phyloP scores from a whole-genome alignment of 2,113 vertebrate genomes.

The Sakesphorus luctuosus region DNA sequence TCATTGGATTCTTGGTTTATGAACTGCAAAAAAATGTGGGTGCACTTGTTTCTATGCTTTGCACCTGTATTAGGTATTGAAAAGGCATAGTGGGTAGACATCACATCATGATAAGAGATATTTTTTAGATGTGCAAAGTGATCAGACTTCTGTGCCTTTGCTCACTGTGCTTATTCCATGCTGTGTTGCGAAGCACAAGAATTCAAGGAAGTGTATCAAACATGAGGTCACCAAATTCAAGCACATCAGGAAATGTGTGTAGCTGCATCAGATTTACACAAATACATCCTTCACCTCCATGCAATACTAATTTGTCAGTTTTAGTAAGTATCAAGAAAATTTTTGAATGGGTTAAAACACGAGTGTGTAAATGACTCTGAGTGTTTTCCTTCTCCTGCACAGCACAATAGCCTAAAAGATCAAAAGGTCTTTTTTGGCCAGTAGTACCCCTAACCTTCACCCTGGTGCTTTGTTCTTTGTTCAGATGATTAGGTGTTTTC shows the following conservation, averaged over 20 bases:
- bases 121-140: background rate
- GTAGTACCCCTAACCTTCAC: slow-evolving; percentile 22
- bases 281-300: background rate
- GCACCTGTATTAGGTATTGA: background rate
- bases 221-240: slow-evolving; percentile 5
- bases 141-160: background rate
- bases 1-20: background rate
- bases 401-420: background rate
- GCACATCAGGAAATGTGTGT: slow-evolving; percentile 21
- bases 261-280: background rate
- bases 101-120: background rate
- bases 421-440: background rate
- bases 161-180: background rate
- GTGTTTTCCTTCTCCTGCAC: background rate
- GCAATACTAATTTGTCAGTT: background rate
- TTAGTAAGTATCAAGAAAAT: background rate
- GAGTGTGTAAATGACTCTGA: background rate
- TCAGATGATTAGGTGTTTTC: slow-evolving; percentile 57
- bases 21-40: background rate
- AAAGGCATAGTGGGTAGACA: background rate
- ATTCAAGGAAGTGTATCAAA: slow-evolving; percentile 16
- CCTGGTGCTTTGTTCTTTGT: slow-evolving; percentile 48
- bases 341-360: slow-evolving; percentile 38
- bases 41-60: background rate
- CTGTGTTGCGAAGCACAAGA: background rate